Conservation (phyloP, 30 jellyfish, hydroid and myxozoan genomes). For the Aurelia aurita region DNA sequence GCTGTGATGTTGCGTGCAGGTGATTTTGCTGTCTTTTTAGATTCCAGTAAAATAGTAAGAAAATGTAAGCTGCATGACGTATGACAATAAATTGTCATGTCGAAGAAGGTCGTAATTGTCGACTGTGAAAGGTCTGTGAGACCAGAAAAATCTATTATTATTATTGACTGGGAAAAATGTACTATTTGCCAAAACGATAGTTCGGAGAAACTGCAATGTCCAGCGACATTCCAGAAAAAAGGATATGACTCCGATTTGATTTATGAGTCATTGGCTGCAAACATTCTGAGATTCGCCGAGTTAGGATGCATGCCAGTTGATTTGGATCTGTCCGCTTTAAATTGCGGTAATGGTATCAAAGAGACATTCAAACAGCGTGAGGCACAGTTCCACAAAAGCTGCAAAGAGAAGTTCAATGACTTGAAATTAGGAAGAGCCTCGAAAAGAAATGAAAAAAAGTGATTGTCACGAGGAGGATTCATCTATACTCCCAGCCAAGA, state of each 20-base stretch:
- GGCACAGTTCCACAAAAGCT: slow-evolving; percentile 32
- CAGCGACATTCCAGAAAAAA: too few species aligned
- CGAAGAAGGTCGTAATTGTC: too few species aligned
- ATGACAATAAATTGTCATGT: too few species aligned
- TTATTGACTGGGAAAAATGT: slow-evolving; percentile 53
- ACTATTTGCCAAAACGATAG: slow-evolving; percentile 47
- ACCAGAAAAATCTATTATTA: too few species aligned
- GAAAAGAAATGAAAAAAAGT: neutral
- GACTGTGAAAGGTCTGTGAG: too few species aligned
- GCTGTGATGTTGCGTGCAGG: too few species aligned
- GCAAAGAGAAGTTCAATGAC: slow-evolving; percentile 29
- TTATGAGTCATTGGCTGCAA: slow-evolving; percentile 29
- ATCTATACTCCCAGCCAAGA: slow-evolving; percentile 14
- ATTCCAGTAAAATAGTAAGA: too few species aligned
- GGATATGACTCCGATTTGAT: slow-evolving; percentile 33
- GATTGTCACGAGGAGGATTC: slow-evolving; percentile 4
- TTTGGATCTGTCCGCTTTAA: slow-evolving; percentile 14
- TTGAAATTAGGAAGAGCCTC: too few species aligned
- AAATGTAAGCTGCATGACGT: too few species aligned
- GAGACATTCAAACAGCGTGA: slow-evolving; percentile 17
- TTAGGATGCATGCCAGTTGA: slow-evolving; percentile 26
- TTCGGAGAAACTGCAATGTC: slow-evolving; percentile 56
- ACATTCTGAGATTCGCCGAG: slow-evolving; percentile 9
- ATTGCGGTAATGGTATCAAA: slow-evolving; percentile 28
- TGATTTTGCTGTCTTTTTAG: too few species aligned